These are phyloP conservation scores for Pangasianodon gigas DNA, from an alignment of 2,113 vertebrate genomes.

Conservation along the genomic window DNA sequence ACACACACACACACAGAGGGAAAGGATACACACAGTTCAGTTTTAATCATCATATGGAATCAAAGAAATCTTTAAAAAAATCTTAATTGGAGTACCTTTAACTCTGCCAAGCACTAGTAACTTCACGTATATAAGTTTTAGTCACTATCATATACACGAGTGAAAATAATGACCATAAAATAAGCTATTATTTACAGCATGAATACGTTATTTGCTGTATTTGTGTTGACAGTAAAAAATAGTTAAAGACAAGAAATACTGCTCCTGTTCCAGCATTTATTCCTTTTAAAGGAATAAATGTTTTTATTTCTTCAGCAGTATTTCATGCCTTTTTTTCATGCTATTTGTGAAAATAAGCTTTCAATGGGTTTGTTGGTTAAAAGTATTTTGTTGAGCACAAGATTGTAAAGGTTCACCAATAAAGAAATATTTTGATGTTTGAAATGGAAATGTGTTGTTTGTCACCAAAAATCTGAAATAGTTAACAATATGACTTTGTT, in stretches of 20 bases:
- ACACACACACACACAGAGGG: neutral
- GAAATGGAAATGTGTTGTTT: neutral
- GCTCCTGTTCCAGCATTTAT: constrained; percentile 9
- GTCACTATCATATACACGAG: neutral
- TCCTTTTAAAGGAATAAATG: neutral
- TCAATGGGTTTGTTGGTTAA: constrained; percentile 37
- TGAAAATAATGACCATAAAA: constrained; percentile 4
- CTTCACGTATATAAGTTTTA: neutral
- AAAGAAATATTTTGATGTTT: constrained; percentile 42
- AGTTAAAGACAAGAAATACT: neutral
- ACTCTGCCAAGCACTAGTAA: neutral
- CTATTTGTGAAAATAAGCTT: constrained; percentile 23
- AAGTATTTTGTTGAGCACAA: constrained; percentile 30
- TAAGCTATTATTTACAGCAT: constrained; percentile 33
- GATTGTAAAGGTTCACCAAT: constrained; percentile 24
- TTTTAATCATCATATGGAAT: neutral
- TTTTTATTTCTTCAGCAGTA: neutral
- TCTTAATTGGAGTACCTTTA: constrained; percentile 29
- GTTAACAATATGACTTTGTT: neutral
- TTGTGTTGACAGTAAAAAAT: constrained; percentile 2
- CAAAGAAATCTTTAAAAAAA: neutral
- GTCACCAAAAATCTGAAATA: neutral
- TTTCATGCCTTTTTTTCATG: constrained; percentile 8
- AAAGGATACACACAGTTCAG: neutral
- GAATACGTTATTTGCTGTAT: constrained; percentile 3